Percentiles rank a stretch among this genome's conserved stretches.
These are phyloP conservation scores for Lordiphosa collinella DNA, from an alignment of 1,140 invertebrate genomes.

Conservation along the genomic window DNA sequence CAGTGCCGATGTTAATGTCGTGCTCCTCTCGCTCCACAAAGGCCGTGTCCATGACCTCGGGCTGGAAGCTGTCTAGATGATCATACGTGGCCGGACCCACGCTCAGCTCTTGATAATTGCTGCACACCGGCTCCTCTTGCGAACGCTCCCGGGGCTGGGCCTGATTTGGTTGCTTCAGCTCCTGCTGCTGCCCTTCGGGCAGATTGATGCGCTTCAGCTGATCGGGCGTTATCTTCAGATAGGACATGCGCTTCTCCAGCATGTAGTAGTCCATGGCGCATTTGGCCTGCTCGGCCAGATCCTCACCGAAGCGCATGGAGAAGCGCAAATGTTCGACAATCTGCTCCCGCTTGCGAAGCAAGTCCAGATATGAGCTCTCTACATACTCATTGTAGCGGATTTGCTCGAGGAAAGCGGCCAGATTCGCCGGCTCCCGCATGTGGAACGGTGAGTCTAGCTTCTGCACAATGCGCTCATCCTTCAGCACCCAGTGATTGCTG, in stretches of 20 bases:
- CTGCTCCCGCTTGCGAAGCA: constrained; percentile 59
- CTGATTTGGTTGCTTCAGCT: constrained; percentile 18
- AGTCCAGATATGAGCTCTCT: constrained; percentile 60
- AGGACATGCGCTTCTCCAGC: constrained; percentile 64
- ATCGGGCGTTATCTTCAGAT: constrained; percentile 58
- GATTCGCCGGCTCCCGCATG: constrained; percentile 88
- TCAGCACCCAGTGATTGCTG: constrained; percentile 71
- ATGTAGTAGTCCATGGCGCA: constrained; percentile 70
- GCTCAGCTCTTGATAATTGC: constrained; percentile 78
- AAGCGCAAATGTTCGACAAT: constrained; percentile 69
- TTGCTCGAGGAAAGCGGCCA: constrained; percentile 90
- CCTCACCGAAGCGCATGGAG: constrained; percentile 65
- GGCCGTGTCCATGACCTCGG: constrained; percentile 82
- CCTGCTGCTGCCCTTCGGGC: constrained; percentile 50
- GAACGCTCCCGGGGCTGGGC: constrained; percentile 11
- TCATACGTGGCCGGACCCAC: constrained; percentile 84
- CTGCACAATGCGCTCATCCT: constrained; percentile 63
- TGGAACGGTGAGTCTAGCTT: constrained; percentile 88
- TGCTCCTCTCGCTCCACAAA: constrained; percentile 84
- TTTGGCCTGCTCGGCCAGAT: constrained; percentile 69
- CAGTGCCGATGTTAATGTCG: constrained; percentile 85
- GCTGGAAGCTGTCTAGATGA: constrained; percentile 87
- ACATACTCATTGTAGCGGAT: constrained; percentile 81
- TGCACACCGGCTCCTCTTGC: constrained; percentile 84
- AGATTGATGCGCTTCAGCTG: constrained; percentile 60